Evolutionary conservation across 2,113 vertebrate genomes (phyloP), one percentile per base, ranked within the genome.

Genomic region (Aptenodytes forsteri): DNA sequence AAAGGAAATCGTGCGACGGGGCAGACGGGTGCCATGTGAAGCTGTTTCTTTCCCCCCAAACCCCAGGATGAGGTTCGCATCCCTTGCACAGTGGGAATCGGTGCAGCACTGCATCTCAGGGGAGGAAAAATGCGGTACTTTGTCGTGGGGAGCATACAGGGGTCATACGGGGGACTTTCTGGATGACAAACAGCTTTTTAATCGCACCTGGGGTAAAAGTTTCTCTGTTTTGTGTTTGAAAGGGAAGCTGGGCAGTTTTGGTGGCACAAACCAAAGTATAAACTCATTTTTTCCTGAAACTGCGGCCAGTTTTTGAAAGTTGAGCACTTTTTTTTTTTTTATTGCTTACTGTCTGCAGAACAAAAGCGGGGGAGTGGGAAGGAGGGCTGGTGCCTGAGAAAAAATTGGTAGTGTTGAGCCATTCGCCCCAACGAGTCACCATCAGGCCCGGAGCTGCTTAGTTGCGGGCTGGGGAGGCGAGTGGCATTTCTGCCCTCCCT

Each of bases 1-100:
- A 6, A 52, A 56, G 32, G 12, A 16, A 32, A 44, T 1, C 1
- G 6, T n/a, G 22, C 15, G 52, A 27, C 1, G 8, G 5, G 26
- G 4, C 2, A 27, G 7, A 23, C 40, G 14, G 1, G 1, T 30
- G 61, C 56, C 36, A 7, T 1, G 3, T 8, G 30, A 71, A 40
- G 46, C 23, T 50, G 2, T 62, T 71, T 83, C 13, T 19, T 32
- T 32, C 5, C 5, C 8, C 9, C 15, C 2, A 6, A 15, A 12
- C 13, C 29, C 30, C 15, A 34, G 32, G 42, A 22, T 23, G 62
- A 30, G 38, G 38, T 64, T 64, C 29, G 62, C 27, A 40, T 29
- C 62, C 38, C 38, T 64, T 7, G 27, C 27, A 7, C 62, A 13
- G 62, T 7, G 27, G 62, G 62, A 59, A 42, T 30, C 1, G 17